Conservation (phyloP, 1,140 invertebrate species). For the Lepidurus couesii region DNA sequence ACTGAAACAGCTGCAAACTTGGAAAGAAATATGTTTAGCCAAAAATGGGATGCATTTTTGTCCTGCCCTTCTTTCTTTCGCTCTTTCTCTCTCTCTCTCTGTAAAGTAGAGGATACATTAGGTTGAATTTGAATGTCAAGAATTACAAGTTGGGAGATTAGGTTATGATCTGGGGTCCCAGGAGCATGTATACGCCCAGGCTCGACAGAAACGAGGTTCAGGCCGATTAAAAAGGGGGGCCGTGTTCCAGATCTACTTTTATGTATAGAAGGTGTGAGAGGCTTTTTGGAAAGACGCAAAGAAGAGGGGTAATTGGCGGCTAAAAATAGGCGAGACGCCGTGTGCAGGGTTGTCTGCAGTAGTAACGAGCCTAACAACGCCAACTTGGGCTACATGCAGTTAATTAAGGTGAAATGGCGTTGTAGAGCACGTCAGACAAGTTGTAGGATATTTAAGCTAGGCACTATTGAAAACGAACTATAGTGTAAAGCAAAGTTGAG, state of each 20-base stretch:
- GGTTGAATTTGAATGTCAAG: too few relatives aligned
- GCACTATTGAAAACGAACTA: too few relatives aligned
- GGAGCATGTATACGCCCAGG: too few relatives aligned
- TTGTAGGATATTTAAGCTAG: background rate
- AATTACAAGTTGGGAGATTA: too few relatives aligned
- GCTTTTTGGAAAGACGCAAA: background rate
- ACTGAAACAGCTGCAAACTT: background rate
- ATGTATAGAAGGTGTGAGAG: background rate
- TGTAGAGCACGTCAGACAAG: conserved; percentile 3
- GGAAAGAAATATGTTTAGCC: background rate
- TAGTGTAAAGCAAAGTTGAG: too few relatives aligned
- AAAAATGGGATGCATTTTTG: background rate
- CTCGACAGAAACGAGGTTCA: conserved; percentile 23
- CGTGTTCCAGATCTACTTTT: background rate
- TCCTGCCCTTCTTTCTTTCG: background rate
- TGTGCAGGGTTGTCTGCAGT: conserved; percentile 12
- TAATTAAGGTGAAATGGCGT: background rate
- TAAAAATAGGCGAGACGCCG: conserved; percentile 7
- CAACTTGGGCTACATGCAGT: background rate
- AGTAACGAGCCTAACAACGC: background rate
- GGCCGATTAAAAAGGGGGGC: background rate
- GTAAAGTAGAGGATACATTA: background rate
- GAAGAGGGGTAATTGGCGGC: background rate
- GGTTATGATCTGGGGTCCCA: too few relatives aligned
- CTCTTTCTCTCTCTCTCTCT: conserved; percentile 6